These are phyloP conservation scores for Psilopsiagon aurifrons DNA, from an alignment of 2,113 vertebrate genomes.

Conservation along the genomic window DNA sequence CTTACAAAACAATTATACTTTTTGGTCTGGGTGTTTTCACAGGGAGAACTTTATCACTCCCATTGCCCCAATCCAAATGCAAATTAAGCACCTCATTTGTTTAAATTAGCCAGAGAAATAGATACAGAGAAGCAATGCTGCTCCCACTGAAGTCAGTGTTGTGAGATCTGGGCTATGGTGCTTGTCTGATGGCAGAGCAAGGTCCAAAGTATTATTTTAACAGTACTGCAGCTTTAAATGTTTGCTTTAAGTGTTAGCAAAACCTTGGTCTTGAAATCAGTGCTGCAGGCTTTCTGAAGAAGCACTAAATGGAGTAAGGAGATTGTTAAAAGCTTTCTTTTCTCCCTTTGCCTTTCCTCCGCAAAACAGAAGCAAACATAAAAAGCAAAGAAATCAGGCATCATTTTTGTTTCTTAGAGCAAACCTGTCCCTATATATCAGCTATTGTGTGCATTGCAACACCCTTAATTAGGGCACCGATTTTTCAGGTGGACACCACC, in stretches of 20 bases:
- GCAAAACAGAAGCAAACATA: background rate
- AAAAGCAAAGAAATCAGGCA: background rate
- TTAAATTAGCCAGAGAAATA: slow-evolving; percentile 38
- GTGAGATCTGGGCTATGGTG: slow-evolving; percentile 8
- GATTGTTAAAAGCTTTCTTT: background rate
- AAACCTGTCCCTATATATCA: background rate
- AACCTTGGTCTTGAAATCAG: background rate
- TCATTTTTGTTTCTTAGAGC: background rate
- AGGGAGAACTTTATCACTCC: background rate
- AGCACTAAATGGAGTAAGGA: background rate
- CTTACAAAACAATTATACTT: background rate
- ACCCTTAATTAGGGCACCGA: background rate
- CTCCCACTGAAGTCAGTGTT: background rate
- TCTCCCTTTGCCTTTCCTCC: background rate
- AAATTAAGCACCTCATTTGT: slow-evolving; percentile 28
- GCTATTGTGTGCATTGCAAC: background rate
- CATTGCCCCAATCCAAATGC: background rate
- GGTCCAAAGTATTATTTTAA: background rate
- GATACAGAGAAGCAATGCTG: background rate
- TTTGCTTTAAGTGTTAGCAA: background rate
- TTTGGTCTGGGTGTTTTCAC: background rate
- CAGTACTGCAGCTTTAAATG: background rate
- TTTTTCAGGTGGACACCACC: background rate
- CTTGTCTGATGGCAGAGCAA: slow-evolving; percentile 38
- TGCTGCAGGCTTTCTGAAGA: background rate